Evolutionary conservation across 2,113 vertebrate genomes (phyloP).

Genomic region (Dromiciops gliroides): DNA sequence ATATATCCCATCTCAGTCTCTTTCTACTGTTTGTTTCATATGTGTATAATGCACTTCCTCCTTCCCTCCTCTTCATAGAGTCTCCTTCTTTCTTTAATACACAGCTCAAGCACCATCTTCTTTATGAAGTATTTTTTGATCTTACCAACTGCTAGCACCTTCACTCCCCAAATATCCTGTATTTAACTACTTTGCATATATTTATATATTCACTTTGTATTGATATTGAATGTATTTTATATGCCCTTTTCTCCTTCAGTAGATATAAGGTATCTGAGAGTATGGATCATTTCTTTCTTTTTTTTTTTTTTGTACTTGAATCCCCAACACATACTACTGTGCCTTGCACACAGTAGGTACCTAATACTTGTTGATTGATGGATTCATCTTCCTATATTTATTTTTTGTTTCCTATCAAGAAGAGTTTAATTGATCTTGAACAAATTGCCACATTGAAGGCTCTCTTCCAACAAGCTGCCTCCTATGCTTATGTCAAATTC

Average conservation of each 20-base stretch:
- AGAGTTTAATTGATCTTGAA: background rate
- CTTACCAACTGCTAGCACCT: background rate
- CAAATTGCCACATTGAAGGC: background rate
- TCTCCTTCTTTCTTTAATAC: background rate
- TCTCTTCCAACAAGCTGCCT: background rate
- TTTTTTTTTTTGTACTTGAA: background rate
- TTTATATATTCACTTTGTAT: background rate
- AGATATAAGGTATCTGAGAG: background rate
- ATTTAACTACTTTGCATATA: background rate
- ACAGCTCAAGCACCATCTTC: background rate
- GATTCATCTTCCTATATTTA: background rate
- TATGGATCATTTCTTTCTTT: background rate
- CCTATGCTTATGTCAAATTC: background rate
- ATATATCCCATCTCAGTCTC: background rate
- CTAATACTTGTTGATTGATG: background rate
- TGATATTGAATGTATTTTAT: background rate
- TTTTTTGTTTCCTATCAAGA: background rate
- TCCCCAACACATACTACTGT: background rate
- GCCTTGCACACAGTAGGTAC: background rate
- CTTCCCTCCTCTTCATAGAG: background rate
- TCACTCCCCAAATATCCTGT: background rate
- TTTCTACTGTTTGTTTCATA: background rate
- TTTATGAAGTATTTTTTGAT: background rate
- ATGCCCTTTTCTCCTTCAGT: background rate
- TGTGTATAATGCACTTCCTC: background rate